Evolutionary conservation across 1,140 invertebrate genomes (phyloP), one percentile per base, ranked within the genome.

Genomic region (Zeugodacus cucurbitae): DNA sequence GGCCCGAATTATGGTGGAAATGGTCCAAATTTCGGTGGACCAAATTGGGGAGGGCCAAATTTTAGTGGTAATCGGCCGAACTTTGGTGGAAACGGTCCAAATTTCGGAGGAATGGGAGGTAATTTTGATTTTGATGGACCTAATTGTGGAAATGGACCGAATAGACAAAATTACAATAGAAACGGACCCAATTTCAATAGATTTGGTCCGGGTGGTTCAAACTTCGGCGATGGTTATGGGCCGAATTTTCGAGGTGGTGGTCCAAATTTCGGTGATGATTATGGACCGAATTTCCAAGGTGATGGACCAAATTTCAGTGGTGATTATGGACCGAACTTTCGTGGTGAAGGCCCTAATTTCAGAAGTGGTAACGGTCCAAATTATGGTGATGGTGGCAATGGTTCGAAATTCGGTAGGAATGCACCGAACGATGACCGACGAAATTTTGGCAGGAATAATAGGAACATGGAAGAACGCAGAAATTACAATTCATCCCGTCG

Each of bases 71-170:
- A 64, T 26, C 14, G 22, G 3, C 86, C 5, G 8, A 87, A 78
- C 26, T 62, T 62, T 29, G 86, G 88, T n/a, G 90, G 91, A 5
- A 88, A 87, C 64, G 88, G 74, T 29, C 86, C 26, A 54, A 87
- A 62, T 44, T 41, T 54, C 32, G 57, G 86, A 86, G 59, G 88
- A 32, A 54, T 62, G n/a, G 86, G 86, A 32, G 59, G 11, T 32
- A 88, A 88, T 54, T 88, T 88, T 74, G 87, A 74, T 48, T 37
- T 11, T 29, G 48, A 78, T 34, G 87, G 87, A 1, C 57, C 74
- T 22, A 67, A 88, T 74, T 48, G 88, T 48, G 88, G 88, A 26
- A 44, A 58, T n/a, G 62, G 70, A 14, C 88, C 85, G 26, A 87
- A 89, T 44, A 26, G 48, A 29, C 70, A 54, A 5, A 86, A 78